Base-by-base conservation (phyloP, 2,113 vertebrate species). In the Microcebus tavaratra region DNA sequence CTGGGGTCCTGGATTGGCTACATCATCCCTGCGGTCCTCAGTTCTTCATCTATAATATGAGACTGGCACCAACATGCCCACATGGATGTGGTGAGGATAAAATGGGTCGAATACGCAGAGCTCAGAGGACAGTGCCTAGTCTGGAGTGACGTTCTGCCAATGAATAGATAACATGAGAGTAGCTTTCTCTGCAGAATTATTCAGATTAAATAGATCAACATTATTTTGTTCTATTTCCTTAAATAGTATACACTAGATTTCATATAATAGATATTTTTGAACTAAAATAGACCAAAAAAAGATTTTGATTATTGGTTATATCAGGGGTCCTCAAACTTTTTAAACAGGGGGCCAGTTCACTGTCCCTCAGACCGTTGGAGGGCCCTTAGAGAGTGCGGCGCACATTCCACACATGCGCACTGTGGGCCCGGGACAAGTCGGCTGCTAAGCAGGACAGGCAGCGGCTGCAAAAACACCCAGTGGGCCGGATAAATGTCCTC, bases 251-350 rank as follows among this genome's bases (percentile, higher is more conserved):
- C 42, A 42, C 23, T 81, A 67, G 27, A 70, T 13, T 79, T 94
- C 59, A 90, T 48, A 15, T 57, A 96, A 73, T 31, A 67, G n/a
- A 83, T 68, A 42, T 91, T 90, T 48, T 95, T 90, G 95, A 96
- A 76, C 76, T 8, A 72, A 94, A 87, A 93, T 55, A 96, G 75
- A 61, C 63, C 78, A 42, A 84, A 85, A 89, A 76, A 59, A 10
- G 68, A n/a, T 91, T 95, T 80, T 73, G 70, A 48, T 53, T 90
- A 48, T 90, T 91, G 61, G 17, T 48, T 45, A 45, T 45, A 45
- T 45, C 8, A 45, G 45, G 45, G 45, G 45, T 45, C 45, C 45
- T 45, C 45, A 45, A 45, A 45, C 45, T 45, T 45, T 45, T 45
- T 45, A 45, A 1, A 45, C 7, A 45, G 45, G 45, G 45, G 45